phyloP scores from a whole-genome alignment of 64 coral and sea anemone genomes.

The Actinia tenebrosa region DNA sequence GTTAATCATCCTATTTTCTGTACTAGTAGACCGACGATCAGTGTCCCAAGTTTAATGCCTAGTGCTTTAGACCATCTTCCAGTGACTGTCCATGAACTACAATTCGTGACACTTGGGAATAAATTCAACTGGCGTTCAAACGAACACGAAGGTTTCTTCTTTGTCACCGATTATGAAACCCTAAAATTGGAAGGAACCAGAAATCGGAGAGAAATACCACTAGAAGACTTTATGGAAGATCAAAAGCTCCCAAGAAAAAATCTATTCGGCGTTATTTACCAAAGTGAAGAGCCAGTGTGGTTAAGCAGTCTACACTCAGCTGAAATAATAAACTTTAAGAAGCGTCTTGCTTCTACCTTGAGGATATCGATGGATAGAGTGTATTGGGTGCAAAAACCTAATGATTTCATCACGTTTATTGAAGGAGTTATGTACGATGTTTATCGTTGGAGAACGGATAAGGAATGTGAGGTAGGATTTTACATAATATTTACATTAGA shows the following conservation, averaged over 20 bases:
- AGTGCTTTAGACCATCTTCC: slow-evolving; percentile 58
- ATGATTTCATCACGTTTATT: slow-evolving; percentile 39
- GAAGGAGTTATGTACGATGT: slow-evolving; percentile 43
- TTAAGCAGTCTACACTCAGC: slow-evolving; percentile 66
- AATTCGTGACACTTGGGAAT: slow-evolving; percentile 74
- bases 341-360: slow-evolving; percentile 54
- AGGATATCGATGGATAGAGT: slow-evolving; percentile 33
- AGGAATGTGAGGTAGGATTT: slow-evolving; percentile 67
- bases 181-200: slow-evolving; percentile 56
- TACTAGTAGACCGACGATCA: slow-evolving; percentile 58
- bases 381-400: slow-evolving; percentile 51
- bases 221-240: slow-evolving; percentile 56
- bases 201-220: slow-evolving; percentile 51
- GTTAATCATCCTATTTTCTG: slow-evolving; percentile 55
- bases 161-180: slow-evolving; percentile 76
- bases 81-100: slow-evolving; percentile 39
- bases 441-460: slow-evolving; percentile 69
- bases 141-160: slow-evolving; percentile 60
- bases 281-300: slow-evolving; percentile 67
- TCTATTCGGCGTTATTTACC: slow-evolving; percentile 69
- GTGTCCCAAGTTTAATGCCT: slow-evolving; percentile 66
- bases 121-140: slow-evolving; percentile 82
- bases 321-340: slow-evolving; percentile 87
- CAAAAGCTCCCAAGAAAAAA: slow-evolving; percentile 40
- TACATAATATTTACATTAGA: neutral